Percentiles rank a stretch among this genome's conserved stretches.
These are phyloP conservation scores for Laticauda laticaudata DNA, from an alignment of 2,113 vertebrate genomes.

Conservation along the genomic window DNA sequence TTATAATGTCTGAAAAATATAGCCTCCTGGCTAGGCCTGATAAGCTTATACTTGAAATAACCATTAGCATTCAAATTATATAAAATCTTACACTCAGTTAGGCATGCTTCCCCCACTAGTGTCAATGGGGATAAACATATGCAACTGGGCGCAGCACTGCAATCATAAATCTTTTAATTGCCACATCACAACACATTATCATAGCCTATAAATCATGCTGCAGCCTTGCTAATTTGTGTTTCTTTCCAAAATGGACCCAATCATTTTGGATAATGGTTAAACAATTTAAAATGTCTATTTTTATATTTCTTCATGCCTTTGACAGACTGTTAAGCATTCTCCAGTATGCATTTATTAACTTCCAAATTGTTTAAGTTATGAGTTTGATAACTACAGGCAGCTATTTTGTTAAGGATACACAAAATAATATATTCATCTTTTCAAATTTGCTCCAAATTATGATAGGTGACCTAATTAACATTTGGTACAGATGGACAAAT, in stretches of 20 bases:
- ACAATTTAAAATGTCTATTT: constrained; percentile 44
- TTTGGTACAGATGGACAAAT: not conserved
- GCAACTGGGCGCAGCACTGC: not conserved
- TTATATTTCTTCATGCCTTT: constrained; percentile 45
- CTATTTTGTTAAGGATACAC: not conserved
- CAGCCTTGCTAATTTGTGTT: constrained; percentile 42
- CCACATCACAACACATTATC: constrained; percentile 38
- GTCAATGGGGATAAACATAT: constrained; percentile 10
- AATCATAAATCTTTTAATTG: constrained; percentile 48
- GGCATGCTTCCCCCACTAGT: not conserved
- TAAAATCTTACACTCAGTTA: not conserved
- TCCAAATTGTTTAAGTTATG: constrained; percentile 39
- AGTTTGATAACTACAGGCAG: not conserved
- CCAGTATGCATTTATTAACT: constrained; percentile 52
- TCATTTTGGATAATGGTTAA: constrained; percentile 12
- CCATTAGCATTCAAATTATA: constrained; percentile 47
- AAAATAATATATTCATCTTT: not conserved
- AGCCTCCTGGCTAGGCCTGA: not conserved
- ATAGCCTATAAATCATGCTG: constrained; percentile 48
- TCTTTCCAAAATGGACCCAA: constrained; percentile 30
- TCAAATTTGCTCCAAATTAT: not conserved
- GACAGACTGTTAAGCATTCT: constrained; percentile 34
- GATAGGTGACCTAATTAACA: not conserved
- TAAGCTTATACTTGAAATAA: constrained; percentile 19
- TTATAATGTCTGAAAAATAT: not conserved